Percentiles rank a stretch among this genome's conserved stretches.
Conservation (phyloP, 2,113 vertebrate genomes). For the Hemiscyllium ocellatum region DNA sequence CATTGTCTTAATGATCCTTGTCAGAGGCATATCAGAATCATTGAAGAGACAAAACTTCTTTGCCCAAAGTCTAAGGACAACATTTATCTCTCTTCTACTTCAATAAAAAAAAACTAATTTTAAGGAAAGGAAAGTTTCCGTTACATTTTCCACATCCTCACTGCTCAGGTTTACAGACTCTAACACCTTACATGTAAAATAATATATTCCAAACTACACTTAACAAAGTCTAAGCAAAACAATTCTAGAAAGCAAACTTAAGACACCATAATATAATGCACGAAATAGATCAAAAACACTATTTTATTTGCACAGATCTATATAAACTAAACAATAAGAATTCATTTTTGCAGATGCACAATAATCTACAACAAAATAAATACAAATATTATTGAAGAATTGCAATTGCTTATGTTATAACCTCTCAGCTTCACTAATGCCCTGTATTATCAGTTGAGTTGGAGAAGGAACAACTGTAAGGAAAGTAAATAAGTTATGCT, state of each 20-base stretch:
- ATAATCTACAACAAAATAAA: neutral
- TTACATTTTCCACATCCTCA: neutral
- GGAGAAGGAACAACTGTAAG: neutral
- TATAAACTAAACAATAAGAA: neutral
- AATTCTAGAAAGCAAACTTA: neutral
- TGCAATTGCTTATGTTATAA: neutral
- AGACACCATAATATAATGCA: neutral
- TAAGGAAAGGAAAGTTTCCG: constrained; percentile 3
- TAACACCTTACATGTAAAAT: neutral
- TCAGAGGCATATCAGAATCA: constrained; percentile 48
- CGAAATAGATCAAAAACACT: neutral
- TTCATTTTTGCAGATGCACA: neutral
- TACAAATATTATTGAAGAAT: neutral
- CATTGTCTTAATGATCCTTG: constrained; percentile 63
- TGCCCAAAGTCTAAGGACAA: constrained; percentile 52
- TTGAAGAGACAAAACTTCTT: constrained; percentile 62
- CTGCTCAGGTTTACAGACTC: neutral
- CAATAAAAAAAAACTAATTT: neutral
- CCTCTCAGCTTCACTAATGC: neutral
- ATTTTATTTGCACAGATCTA: neutral
- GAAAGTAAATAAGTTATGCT: constrained; percentile 32
- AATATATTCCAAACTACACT: neutral
- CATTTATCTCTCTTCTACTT: neutral
- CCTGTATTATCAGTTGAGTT: neutral
- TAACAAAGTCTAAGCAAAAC: neutral